These are phyloP conservation scores for Pantala flavescens DNA, from an alignment of 1,140 invertebrate species.

Conservation along the genomic window DNA sequence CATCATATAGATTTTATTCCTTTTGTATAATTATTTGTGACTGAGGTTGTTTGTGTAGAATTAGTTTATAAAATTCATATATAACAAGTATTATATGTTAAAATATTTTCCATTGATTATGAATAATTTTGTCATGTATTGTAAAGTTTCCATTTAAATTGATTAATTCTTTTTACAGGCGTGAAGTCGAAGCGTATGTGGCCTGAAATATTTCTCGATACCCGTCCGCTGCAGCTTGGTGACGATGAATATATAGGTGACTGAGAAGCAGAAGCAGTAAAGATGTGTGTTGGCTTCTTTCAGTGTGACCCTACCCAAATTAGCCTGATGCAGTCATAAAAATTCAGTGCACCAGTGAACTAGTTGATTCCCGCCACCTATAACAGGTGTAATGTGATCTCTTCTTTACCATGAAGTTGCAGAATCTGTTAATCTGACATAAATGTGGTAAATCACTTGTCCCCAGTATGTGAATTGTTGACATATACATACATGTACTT, in stretches of 20 bases:
- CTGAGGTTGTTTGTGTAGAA: no score
- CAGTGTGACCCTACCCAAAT: background rate
- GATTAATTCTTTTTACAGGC: background rate
- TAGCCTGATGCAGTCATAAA: background rate
- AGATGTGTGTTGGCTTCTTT: background rate
- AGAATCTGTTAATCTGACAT: no score
- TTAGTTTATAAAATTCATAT: no score
- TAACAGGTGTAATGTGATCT: background rate
- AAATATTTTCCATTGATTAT: no score
- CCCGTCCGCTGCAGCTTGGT: constrained; percentile 1
- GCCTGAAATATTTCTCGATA: background rate
- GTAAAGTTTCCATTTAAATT: background rate
- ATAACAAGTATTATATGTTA: no score
- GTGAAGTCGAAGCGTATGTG: background rate
- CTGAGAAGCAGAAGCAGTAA: background rate
- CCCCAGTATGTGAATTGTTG: background rate
- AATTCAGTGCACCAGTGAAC: background rate
- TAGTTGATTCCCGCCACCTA: background rate
- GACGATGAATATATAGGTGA: background rate
- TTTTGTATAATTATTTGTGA: no score
- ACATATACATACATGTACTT: no score
- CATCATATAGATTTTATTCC: no score
- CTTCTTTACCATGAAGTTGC: background rate
- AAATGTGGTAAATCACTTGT: background rate
- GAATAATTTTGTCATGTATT: no score